phyloP scores from a whole-genome alignment of 2,797 vertebrate genomes.

The Thaleichthys pacificus region DNA sequence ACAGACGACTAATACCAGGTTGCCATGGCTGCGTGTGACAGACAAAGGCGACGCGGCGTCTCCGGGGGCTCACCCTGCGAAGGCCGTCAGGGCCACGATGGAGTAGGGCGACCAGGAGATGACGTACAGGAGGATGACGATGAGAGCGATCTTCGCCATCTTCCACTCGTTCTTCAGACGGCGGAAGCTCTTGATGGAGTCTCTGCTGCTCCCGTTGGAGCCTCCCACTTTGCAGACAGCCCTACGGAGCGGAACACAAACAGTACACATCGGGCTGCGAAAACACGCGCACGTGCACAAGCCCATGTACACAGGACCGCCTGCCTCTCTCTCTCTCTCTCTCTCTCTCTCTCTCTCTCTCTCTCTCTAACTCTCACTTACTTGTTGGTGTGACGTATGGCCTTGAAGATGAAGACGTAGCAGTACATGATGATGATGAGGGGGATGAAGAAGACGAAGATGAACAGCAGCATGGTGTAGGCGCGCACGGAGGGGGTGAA shows the following conservation, averaged over 20 bases:
- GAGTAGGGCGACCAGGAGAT: conserved; percentile 96
- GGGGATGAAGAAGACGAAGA: conserved; percentile 92
- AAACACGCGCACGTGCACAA: conserved; percentile 9
- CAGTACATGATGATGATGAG: conserved; percentile 89
- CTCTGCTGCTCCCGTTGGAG: conserved; percentile 58
- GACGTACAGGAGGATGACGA: conserved; percentile 88
- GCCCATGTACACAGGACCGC: too few species aligned
- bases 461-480: conserved; percentile 93
- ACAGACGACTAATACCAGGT: too few species aligned
- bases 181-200: conserved; percentile 76
- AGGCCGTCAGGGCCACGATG: conserved; percentile 86
- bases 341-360: too few species aligned
- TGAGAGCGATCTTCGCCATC: conserved; percentile 91
- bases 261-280: too few species aligned
- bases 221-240: neutral
- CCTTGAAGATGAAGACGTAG: conserved; percentile 90
- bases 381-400: conserved; percentile 86
- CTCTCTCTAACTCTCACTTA: conserved; percentile 54
- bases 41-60: neutral
- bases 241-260: conserved; percentile 48
- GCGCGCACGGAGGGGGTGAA: conserved; percentile 88
- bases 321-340: too few species aligned
- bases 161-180: conserved; percentile 93
- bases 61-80: conserved; percentile 82
- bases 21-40: neutral